Evolutionary conservation across 2,797 vertebrate genomes (phyloP).

Genomic region (Etheostoma nigrum): DNA sequence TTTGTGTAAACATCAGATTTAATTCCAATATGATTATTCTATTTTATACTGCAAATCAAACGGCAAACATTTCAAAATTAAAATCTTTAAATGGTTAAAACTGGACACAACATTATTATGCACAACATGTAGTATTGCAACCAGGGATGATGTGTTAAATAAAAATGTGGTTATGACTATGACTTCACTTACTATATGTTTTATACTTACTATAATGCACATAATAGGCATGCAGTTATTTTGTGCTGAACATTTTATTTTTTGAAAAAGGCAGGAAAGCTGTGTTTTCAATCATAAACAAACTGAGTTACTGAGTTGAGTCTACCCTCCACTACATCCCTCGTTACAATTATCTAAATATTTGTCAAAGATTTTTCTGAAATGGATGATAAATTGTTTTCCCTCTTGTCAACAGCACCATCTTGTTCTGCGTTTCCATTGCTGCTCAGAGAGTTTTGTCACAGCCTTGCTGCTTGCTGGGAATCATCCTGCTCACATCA

Average conservation of each 20-base stretch:
- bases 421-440: constrained; percentile 16
- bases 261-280: neutral
- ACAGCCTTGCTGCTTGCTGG: constrained; percentile 88
- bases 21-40: neutral
- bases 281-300: neutral
- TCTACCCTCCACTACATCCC: neutral
- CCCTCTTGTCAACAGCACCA: constrained; percentile 27
- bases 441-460: constrained; percentile 68
- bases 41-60: constrained; percentile 1
- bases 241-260: constrained; percentile 14
- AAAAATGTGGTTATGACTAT: neutral
- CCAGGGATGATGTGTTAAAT: neutral
- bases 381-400: constrained; percentile 3
- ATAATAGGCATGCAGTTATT: constrained; percentile 21
- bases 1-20: constrained; percentile 42
- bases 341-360: constrained; percentile 11
- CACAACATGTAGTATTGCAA: neutral
- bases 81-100: neutral
- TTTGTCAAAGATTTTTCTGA: constrained; percentile 21
- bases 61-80: neutral
- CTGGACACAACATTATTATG: constrained; percentile 6
- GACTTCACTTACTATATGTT: neutral
- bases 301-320: neutral
- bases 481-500: constrained; percentile 85
- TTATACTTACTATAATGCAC: constrained; percentile 4